Percentiles rank a stretch among this genome's conserved stretches.
These are phyloP conservation scores for Proctacanthus coquilletti DNA, from an alignment of 1,140 invertebrate genomes.

Conservation along the genomic window DNA sequence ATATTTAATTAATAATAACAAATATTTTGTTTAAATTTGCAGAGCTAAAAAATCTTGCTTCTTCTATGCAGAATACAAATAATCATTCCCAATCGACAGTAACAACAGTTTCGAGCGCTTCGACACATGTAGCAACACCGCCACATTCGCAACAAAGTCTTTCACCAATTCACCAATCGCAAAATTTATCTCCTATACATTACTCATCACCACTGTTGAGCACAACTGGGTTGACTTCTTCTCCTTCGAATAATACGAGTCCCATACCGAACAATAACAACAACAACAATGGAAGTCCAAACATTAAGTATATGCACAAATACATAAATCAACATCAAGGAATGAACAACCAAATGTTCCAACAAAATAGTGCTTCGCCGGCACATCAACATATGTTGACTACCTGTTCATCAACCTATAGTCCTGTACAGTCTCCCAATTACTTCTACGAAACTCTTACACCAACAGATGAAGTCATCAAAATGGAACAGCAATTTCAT, in stretches of 20 bases:
- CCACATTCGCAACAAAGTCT: neutral
- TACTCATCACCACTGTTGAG: neutral
- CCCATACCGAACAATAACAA: neutral
- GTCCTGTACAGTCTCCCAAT: neutral
- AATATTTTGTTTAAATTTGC: neutral
- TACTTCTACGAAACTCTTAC: slow-evolving; percentile 3
- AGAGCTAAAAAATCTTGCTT: neutral
- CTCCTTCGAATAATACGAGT: neutral
- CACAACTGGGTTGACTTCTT: neutral
- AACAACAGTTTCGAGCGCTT: neutral
- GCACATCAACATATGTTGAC: slow-evolving; percentile 14
- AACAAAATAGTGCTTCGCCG: neutral
- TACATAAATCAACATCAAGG: neutral
- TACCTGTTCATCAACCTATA: slow-evolving; percentile 13
- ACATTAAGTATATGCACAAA: slow-evolving; percentile 10
- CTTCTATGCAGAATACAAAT: neutral
- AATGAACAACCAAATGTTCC: neutral
- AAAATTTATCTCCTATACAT: slow-evolving; percentile 1
- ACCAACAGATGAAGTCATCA: too few species aligned
- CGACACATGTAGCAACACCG: neutral
- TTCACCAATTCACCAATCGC: neutral
- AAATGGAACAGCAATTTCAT: too few species aligned
- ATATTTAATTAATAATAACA: neutral
- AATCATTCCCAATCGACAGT: slow-evolving; percentile 1
- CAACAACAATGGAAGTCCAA: neutral